phyloP scores from a whole-genome alignment of 2,797 vertebrate species.

The Dallia pectoralis region DNA sequence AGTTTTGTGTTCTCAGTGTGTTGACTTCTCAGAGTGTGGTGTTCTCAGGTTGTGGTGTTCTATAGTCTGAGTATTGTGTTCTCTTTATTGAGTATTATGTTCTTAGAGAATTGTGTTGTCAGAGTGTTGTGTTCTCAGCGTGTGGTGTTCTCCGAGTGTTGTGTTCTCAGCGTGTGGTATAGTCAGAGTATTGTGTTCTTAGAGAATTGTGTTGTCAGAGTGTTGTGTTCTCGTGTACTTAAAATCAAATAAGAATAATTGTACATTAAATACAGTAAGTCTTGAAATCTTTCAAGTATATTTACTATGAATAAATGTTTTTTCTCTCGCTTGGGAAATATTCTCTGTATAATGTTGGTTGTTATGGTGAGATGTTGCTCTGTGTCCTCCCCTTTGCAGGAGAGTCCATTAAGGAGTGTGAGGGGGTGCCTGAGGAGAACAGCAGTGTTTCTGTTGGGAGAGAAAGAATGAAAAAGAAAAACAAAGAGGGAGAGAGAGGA shows the following conservation, averaged over 20 bases:
- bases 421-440: background rate
- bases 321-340: background rate
- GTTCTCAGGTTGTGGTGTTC: too few species aligned
- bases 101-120: too few species aligned
- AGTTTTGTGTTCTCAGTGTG: background rate
- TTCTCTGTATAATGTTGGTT: background rate
- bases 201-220: too few species aligned
- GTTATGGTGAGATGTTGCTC: background rate
- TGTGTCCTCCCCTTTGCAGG: background rate
- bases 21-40: too few species aligned
- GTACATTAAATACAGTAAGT: background rate
- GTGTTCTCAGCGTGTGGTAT: background rate
- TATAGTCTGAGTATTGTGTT: too few species aligned
- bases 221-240: too few species aligned
- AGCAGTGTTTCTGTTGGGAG: conserved; percentile 5
- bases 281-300: background rate
- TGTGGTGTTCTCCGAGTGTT: background rate
- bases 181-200: too few species aligned
- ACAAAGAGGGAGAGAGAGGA: background rate
- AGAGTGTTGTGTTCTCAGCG: too few species aligned
- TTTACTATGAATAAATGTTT: background rate
- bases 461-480: too few species aligned
- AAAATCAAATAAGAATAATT: background rate
- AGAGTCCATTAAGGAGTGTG: background rate
- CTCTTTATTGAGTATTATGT: background rate